phyloP scores from a whole-genome alignment of 2,113 vertebrate species.

The Forbesichthys agassizii region DNA sequence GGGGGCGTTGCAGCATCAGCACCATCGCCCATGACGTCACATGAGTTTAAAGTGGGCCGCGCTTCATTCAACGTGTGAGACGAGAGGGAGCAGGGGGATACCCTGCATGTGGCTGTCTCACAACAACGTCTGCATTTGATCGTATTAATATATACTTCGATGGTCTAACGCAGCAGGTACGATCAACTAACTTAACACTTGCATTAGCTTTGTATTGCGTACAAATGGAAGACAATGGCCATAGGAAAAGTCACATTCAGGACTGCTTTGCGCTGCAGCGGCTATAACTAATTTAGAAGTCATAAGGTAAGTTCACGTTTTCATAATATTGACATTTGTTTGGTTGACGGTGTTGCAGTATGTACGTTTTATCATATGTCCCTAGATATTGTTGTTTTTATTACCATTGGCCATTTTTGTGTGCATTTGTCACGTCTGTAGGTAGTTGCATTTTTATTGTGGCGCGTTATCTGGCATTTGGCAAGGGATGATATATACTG shows the following conservation, averaged over 20 bases:
- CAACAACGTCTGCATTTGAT: conserved; percentile 28
- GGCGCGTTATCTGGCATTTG: conserved; percentile 6
- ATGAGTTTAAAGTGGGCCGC: conserved; percentile 81
- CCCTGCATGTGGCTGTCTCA: conserved; percentile 10
- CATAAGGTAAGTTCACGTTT: conserved; percentile 48
- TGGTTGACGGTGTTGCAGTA: conserved; percentile 27
- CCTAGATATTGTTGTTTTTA: not conserved
- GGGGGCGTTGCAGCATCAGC: conserved; percentile 36
- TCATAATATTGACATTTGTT: not conserved
- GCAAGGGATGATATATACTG: conserved; percentile 31
- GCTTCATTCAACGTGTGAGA: conserved; percentile 60
- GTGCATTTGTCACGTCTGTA: not conserved
- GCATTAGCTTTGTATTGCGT: not conserved
- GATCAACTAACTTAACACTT: too few species aligned
- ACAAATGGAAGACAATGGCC: conserved; percentile 21
- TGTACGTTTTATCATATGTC: not conserved
- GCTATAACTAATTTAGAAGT: conserved; percentile 46
- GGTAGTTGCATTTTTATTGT: conserved; percentile 1
- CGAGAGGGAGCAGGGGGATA: conserved; percentile 28
- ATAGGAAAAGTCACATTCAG: conserved; percentile 5
- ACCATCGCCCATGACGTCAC: conserved; percentile 71
- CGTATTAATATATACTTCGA: too few species aligned
- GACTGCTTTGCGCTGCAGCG: conserved; percentile 20
- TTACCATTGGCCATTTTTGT: not conserved
- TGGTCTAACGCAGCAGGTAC: too few species aligned